These are phyloP conservation scores for Mastomys natalensis DNA, from an alignment of 2,113 vertebrate genomes.

Conservation along the genomic window DNA sequence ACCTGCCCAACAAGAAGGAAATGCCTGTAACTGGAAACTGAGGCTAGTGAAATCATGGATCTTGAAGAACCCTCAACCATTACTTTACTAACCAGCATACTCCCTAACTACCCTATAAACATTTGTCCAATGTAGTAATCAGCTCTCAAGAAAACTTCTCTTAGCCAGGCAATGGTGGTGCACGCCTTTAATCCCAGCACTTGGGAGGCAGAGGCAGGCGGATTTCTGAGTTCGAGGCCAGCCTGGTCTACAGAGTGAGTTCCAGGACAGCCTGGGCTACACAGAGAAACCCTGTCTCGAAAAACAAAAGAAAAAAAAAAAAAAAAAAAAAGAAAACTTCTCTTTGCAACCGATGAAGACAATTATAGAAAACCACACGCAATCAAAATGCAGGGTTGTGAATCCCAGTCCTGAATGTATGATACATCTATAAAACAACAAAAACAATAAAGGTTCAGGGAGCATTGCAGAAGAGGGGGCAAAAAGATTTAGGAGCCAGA, in stretches of 20 bases:
- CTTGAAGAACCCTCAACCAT: neutral
- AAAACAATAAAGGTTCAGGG: neutral
- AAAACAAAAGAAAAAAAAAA: too few relatives aligned
- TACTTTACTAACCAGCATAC: neutral
- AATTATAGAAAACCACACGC: neutral
- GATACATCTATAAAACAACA: neutral
- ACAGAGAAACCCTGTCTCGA: too few relatives aligned
- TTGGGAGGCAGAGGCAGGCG: too few relatives aligned
- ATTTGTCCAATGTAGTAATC: neutral
- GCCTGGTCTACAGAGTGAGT: too few relatives aligned
- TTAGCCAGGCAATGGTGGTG: too few relatives aligned
- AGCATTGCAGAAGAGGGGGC: neutral
- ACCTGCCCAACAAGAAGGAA: neutral
- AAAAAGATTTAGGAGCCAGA: neutral
- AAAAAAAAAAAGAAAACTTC: neutral
- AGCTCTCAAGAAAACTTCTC: neutral
- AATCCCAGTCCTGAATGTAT: neutral
- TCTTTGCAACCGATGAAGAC: neutral
- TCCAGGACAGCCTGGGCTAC: too few relatives aligned
- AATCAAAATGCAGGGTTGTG: neutral
- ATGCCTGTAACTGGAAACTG: neutral
- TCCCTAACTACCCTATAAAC: neutral
- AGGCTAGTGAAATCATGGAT: neutral
- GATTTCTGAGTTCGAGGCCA: too few relatives aligned
- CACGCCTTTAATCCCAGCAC: too few relatives aligned